Conservation (phyloP, 2,113 vertebrate genomes). For the Aptenodytes forsteri region DNA sequence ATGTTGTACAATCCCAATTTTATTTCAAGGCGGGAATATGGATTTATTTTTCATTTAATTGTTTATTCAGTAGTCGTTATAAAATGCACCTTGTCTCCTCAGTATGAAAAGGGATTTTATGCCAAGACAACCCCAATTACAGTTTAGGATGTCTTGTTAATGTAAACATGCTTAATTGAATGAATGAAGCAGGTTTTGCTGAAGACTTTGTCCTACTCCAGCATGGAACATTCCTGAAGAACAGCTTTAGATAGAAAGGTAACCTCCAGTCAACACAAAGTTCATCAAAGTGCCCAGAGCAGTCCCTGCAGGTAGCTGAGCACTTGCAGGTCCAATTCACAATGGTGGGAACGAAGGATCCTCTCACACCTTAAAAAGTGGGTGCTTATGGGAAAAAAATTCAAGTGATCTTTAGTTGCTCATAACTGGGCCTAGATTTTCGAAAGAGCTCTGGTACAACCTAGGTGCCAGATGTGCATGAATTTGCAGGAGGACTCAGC, state of each 20-base stretch:
- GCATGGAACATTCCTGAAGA: neutral
- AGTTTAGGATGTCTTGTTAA: neutral
- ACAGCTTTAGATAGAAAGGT: neutral
- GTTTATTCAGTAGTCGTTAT: neutral
- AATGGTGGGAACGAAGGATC: neutral
- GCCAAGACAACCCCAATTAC: neutral
- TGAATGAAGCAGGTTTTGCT: neutral
- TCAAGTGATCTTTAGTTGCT: neutral
- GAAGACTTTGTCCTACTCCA: neutral
- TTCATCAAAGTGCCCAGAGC: neutral
- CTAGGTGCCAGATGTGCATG: neutral
- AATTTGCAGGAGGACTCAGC: neutral
- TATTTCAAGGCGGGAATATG: neutral
- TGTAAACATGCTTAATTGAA: conserved; percentile 20
- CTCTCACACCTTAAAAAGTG: neutral
- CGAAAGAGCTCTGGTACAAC: neutral
- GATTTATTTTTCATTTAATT: neutral
- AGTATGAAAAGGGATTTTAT: neutral
- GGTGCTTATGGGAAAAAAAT: neutral
- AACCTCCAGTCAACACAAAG: neutral
- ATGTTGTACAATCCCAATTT: neutral
- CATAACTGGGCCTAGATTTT: neutral
- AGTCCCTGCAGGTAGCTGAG: neutral
- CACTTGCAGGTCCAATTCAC: neutral
- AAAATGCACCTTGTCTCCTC: neutral